Percentiles rank a stretch among this genome's conserved stretches.
phyloP scores from a whole-genome alignment of 2,113 vertebrate genomes.

The Garra rufa region DNA sequence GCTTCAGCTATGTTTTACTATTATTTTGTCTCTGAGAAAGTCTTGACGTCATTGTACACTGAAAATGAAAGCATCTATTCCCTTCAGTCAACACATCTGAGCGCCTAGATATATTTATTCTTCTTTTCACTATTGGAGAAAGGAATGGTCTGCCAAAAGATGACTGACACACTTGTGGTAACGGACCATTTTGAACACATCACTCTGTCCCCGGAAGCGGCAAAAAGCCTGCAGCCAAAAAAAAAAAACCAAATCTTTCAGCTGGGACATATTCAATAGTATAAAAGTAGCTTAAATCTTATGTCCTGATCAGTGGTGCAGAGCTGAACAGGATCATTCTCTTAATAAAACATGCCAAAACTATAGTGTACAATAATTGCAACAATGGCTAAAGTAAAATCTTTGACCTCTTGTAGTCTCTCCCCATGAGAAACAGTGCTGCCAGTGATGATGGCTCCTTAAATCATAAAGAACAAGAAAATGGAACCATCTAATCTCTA shows the following conservation, averaged over 20 bases:
- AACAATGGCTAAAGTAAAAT: neutral
- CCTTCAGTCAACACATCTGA: neutral
- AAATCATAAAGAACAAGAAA: neutral
- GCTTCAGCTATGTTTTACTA: neutral
- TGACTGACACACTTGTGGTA: neutral
- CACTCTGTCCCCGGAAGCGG: neutral
- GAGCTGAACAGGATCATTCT: neutral
- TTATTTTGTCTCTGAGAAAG: neutral
- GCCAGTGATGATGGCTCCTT: neutral
- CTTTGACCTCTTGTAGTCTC: neutral
- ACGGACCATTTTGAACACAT: slow-evolving; percentile 4
- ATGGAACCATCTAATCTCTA: neutral
- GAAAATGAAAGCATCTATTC: neutral
- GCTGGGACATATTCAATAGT: neutral
- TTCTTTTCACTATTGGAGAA: neutral
- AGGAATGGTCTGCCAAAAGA: neutral
- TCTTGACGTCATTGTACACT: neutral
- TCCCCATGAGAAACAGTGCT: neutral
- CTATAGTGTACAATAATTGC: neutral
- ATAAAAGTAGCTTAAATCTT: neutral
- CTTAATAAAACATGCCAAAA: neutral
- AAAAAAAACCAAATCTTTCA: neutral
- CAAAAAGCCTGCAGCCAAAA: neutral
- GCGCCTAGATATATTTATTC: neutral
- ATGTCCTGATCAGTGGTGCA: neutral